Conservation (phyloP, 2,888 invertebrate species). For the Aphidoletes aphidimyza region DNA sequence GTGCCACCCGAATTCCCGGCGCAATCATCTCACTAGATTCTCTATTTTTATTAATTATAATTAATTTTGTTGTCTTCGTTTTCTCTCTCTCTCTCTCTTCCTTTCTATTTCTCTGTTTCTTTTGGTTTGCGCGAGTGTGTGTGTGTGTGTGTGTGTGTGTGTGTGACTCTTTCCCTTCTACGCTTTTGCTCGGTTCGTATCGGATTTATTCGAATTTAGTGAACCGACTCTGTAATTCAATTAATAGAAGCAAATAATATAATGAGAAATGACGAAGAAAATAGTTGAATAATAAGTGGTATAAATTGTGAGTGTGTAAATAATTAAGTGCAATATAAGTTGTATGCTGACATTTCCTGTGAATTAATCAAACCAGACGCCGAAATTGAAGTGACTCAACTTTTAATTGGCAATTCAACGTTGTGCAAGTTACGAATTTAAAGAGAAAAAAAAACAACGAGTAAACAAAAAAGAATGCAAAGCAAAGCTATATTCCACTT, state of each 20-base stretch:
- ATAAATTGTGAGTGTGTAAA: not conserved
- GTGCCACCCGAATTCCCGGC: slow-evolving; percentile 79
- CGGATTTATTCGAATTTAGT: slow-evolving; percentile 2
- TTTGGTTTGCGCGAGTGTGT: not conserved
- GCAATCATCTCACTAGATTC: slow-evolving; percentile 68
- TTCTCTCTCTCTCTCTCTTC: not conserved
- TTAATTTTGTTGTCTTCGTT: not conserved
- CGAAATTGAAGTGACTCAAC: slow-evolving; percentile 35
- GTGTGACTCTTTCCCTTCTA: not conserved
- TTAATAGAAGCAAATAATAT: slow-evolving; percentile 44
- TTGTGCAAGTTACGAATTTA: not conserved
- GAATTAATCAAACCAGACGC: not conserved
- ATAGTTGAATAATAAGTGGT: not conserved
- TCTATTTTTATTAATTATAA: not conserved
- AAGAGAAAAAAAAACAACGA: not conserved
- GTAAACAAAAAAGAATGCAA: not conserved
- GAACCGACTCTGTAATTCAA: slow-evolving; percentile 39
- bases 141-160: not conserved
- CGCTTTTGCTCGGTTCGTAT: not conserved
- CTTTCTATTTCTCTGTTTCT: not conserved
- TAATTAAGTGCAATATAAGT: not conserved
- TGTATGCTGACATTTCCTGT: slow-evolving; percentile 28
- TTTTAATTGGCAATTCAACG: not conserved
- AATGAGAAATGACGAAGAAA: not conserved
- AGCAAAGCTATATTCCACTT: not conserved